Evolutionary conservation across 2,797 vertebrate species (phyloP), one percentile per base, ranked within the genome.

Genomic region (Acrossocheilus wenchowensis): DNA sequence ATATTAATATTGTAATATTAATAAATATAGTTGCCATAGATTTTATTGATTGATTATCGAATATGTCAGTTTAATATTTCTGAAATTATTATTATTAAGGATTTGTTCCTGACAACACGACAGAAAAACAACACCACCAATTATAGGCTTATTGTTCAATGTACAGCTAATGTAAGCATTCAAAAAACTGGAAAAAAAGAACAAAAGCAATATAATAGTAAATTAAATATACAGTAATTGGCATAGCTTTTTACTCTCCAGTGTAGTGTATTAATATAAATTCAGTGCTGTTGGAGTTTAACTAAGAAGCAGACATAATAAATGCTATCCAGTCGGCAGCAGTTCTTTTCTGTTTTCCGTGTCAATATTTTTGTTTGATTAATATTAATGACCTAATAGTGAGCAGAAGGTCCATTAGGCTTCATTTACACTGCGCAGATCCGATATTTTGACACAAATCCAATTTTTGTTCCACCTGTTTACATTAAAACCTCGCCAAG

Each of bases 361-460:
- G 77, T 79, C 77, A 62, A 45, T 79, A 79, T 62, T 79, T 62
- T 79, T 11, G 39, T 62, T 79, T 62, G 78, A 79, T 79, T 79
- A 79, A 79, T 45, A 79, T 79, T 79, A 79, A 79, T 43, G 54
- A 43, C 12, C 78, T 30, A 62, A 62, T 43, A 19, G 39, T 30
- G 23, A 62, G 57, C 39, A 79, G 78, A 60, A 78, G 75, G 57
- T 79, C 54, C 57, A 62, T 79, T 79, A 79, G 57, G 39, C 39
- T 43, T n/a, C 57, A 62, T 45, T 62, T 62, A 79, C 78, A 62
- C 78, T 5, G 23, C 14, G 2, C 78, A 62, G n/a, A 79, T 43
- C 14, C 7, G 6, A 79, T 79, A 79, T 43, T 62, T 43, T 79
- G 77, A 79, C 57, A 79, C 78, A 79, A 62, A 79, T 79, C 39